Conservation (phyloP, 2,113 vertebrate genomes). For the Pungitius pungitius region DNA sequence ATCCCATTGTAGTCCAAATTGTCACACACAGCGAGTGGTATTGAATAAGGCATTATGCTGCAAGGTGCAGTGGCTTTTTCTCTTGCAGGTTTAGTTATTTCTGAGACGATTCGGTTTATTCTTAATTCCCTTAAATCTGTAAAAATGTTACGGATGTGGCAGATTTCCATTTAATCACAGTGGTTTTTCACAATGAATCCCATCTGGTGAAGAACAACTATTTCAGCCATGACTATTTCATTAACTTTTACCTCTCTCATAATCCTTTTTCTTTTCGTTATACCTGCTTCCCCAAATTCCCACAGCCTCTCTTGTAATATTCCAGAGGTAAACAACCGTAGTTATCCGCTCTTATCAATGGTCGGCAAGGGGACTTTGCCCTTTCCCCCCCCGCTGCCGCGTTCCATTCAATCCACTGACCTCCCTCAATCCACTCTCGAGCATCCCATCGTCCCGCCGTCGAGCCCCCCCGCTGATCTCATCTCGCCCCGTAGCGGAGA, state of each 20-base stretch:
- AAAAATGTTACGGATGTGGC: background rate
- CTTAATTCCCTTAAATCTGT: constrained; percentile 6
- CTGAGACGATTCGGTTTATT: constrained; percentile 1
- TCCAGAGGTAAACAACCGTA: constrained; percentile 45
- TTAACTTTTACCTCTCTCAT: background rate
- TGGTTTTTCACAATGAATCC: constrained; percentile 14
- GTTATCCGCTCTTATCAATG: constrained; percentile 52
- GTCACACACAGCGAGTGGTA: constrained; percentile 1
- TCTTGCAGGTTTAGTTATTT: background rate
- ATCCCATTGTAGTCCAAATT: constrained; percentile 29
- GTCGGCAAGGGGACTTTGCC: constrained; percentile 39
- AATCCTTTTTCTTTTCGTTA: background rate
- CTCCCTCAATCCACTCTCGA: constrained; percentile 41
- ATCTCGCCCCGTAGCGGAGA: constrained; percentile 49
- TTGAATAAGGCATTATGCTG: constrained; percentile 22
- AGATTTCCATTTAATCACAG: constrained; percentile 12
- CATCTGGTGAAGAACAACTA: background rate
- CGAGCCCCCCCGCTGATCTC: constrained; percentile 52
- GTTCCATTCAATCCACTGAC: constrained; percentile 48
- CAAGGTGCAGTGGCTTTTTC: background rate
- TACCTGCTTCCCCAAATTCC: background rate
- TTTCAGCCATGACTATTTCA: background rate
- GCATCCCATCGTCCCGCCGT: constrained; percentile 44
- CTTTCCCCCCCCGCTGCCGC: background rate
- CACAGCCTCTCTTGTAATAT: constrained; percentile 10